Conservation (phyloP, 2,113 vertebrate genomes). For the Etheostoma cragini region DNA sequence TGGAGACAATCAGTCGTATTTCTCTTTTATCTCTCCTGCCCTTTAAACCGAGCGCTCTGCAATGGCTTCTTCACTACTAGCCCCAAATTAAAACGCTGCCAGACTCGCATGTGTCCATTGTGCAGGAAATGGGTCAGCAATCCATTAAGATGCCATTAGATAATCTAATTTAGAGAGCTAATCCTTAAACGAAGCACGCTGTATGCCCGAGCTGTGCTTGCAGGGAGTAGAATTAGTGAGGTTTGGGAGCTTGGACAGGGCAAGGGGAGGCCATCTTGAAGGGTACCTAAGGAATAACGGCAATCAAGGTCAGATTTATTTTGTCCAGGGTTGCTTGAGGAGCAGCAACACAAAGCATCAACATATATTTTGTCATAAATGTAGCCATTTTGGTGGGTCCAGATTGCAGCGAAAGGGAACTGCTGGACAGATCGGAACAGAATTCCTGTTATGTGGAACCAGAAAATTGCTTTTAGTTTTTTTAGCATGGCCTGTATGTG, state of each 20-base stretch:
- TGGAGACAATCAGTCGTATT: constrained; percentile 53
- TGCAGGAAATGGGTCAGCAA: constrained; percentile 98
- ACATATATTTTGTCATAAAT: no score
- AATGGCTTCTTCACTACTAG: constrained; percentile 54
- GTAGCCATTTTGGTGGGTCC: neutral
- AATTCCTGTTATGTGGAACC: neutral
- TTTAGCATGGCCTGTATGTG: neutral
- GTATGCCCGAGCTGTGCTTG: constrained; percentile 88
- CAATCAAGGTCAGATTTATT: constrained; percentile 15
- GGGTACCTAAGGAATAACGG: constrained; percentile 68
- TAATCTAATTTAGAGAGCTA: constrained; percentile 98
- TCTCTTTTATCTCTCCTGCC: constrained; percentile 53
- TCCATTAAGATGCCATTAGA: constrained; percentile 99
- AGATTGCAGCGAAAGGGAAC: neutral
- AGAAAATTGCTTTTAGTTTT: neutral
- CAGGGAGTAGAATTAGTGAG: constrained; percentile 79
- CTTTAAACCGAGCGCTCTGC: constrained; percentile 47
- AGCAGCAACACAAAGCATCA: neutral
- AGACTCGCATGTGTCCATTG: constrained; percentile 91
- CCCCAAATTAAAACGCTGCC: constrained; percentile 91
- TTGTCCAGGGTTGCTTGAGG: neutral
- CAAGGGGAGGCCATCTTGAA: constrained; percentile 62
- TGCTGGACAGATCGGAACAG: neutral
- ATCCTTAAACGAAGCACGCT: constrained; percentile 95
- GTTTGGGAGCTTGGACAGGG: constrained; percentile 65